These are phyloP conservation scores for Melitaea athalia DNA, from an alignment of 2,888 invertebrate genomes.

Conservation along the genomic window DNA sequence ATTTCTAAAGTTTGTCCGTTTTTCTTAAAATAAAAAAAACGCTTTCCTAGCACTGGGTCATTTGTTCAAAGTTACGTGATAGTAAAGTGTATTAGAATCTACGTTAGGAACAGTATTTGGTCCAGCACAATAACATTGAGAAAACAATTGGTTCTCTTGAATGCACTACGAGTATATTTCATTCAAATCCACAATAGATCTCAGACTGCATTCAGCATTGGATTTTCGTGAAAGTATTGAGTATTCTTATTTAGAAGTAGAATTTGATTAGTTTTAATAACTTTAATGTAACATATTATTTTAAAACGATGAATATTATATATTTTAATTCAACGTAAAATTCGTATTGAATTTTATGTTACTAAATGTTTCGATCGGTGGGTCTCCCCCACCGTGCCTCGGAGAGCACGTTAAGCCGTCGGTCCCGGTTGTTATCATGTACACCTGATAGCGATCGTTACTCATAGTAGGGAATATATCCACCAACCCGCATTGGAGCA, in stretches of 20 bases:
- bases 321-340: too few relatives aligned
- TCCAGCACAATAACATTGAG: slow-evolving; percentile 10
- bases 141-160: slow-evolving; percentile 12
- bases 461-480: too few relatives aligned
- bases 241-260: slow-evolving; percentile 10
- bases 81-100: not conserved
- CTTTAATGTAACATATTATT: not conserved
- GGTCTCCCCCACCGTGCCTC: too few relatives aligned
- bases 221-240: slow-evolving; percentile 18
- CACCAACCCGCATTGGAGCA: too few relatives aligned
- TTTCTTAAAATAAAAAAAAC: too few relatives aligned
- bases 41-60: not conserved
- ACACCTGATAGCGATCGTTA: too few relatives aligned
- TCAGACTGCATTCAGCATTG: slow-evolving; percentile 14
- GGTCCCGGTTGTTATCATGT: too few relatives aligned
- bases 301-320: too few relatives aligned
- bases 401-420: too few relatives aligned
- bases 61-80: not conserved
- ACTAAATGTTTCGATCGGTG: too few relatives aligned
- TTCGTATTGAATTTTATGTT: too few relatives aligned
- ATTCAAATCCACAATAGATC: slow-evolving; percentile 8
- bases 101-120: not conserved
- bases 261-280: slow-evolving; percentile 10
- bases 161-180: slow-evolving; percentile 17
- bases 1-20: too few relatives aligned